Base-by-base conservation (phyloP, 2,888 invertebrate genomes). In the Cotesia congregata region DNA sequence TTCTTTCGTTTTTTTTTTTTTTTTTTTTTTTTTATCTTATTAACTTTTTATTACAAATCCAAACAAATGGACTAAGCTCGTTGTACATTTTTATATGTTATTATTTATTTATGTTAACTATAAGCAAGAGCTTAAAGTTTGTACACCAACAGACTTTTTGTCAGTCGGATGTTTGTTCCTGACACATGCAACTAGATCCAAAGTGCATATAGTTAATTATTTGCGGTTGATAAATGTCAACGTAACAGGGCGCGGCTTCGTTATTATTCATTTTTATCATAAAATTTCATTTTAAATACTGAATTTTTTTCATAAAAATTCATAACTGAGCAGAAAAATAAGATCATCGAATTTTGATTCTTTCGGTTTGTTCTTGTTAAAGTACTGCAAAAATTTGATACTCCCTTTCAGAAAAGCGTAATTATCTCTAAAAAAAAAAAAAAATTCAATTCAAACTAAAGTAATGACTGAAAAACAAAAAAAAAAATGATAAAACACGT, bases 21-120 rank as follows among this genome's bases (percentile, higher is more conserved):
- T 20, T 30, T 38, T 38, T 73, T 59, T 59, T 67, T 38, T 73
- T 59, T 17, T 5, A 30, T 30, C 79, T 76, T 74, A 30, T 70
- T 72, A 77, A 75, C 3, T 59, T 17, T 20, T 80, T 78, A 79
- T 81, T 2, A 6, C 30, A 30, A 41, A 64, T 41, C 17, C 9
- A 41, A 20, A 15, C 62, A 62, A 20, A 62, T 62, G 62, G n/a
- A 20, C 15, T 7, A 62, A 6, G 9, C 62, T n/a, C 7, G 15
- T 17, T 6, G 62, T 62, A 17, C 62, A 1, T 15, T 40, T 74
- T 61, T 65, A 75, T 73, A 76, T 71, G 69, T 75, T 38, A 67
- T 59, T 50, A 20, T 20, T 69, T 75, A 30, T 67, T 72, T 60
- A 15, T 15, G 60, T 69, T 74, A 74, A 77, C 39, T 60, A 40